phyloP scores from a whole-genome alignment of 2,797 vertebrate species.

The Periophthalmus magnuspinnatus region DNA sequence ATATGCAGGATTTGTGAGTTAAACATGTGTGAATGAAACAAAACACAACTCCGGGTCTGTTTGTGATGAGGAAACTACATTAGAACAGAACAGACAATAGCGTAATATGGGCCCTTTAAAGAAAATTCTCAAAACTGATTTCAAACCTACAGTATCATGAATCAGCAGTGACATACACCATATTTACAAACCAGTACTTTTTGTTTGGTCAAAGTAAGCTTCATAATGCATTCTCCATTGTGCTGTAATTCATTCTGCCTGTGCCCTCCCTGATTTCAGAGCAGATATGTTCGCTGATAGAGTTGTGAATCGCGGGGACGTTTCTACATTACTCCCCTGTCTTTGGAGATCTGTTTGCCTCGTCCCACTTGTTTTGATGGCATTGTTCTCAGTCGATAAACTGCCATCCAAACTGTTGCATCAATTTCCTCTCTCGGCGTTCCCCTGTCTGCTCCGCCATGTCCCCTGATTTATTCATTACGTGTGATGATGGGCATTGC shows the following conservation, averaged over 20 bases:
- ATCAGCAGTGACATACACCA: too few species aligned
- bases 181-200: background rate
- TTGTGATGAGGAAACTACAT: too few species aligned
- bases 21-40: too few species aligned
- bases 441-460: constrained; percentile 2
- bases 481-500: constrained; percentile 2
- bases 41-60: too few species aligned
- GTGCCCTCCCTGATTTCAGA: background rate
- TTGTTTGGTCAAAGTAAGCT: background rate
- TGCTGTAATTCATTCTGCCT: background rate
- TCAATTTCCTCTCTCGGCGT: background rate
- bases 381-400: constrained; percentile 10
- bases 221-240: background rate
- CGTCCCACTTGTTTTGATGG: constrained; percentile 1
- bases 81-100: too few species aligned
- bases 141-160: too few species aligned
- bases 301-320: background rate
- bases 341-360: background rate
- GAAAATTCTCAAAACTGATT: too few species aligned
- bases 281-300: background rate
- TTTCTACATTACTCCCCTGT: background rate
- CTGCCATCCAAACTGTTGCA: constrained; percentile 6
- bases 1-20: too few species aligned
- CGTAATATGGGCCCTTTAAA: too few species aligned
- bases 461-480: constrained; percentile 14